Conservation (phyloP, 1,140 invertebrate genomes). For the silkworm (Bombyx mori) region DNA sequence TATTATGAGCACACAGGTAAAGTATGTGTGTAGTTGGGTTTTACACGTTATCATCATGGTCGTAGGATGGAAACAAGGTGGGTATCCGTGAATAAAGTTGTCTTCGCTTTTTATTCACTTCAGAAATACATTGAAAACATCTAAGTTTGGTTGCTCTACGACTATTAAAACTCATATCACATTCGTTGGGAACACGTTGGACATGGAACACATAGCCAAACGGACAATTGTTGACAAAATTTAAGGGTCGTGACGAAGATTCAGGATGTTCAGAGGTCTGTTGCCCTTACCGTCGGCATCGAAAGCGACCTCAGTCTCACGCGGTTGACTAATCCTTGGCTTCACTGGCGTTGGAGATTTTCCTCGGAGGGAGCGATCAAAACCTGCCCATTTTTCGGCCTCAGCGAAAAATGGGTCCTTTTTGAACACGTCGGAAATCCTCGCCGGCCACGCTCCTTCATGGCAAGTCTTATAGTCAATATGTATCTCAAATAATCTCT, state of each 20-base stretch:
- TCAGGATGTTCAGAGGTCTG: constrained; percentile 38
- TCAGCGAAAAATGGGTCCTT: constrained; percentile 68
- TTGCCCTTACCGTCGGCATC: constrained; percentile 78
- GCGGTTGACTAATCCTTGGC: constrained; percentile 75
- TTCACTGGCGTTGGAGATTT: constrained; percentile 78
- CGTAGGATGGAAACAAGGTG: no score
- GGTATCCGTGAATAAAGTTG: constrained; percentile 41
- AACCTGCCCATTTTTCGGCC: constrained; percentile 65
- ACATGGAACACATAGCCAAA: constrained; percentile 11
- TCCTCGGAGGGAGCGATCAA: constrained; percentile 69
- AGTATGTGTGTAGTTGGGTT: no score
- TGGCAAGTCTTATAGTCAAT: constrained; percentile 60
- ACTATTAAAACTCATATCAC: no score
- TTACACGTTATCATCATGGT: no score
- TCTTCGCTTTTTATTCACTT: constrained; percentile 35
- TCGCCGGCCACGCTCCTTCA: constrained; percentile 60
- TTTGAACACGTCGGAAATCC: constrained; percentile 59
- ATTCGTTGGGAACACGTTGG: not conserved
- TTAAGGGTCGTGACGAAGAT: constrained; percentile 48
- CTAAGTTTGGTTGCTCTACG: no score
- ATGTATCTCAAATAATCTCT: constrained; percentile 27
- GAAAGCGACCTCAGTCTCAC: constrained; percentile 77
- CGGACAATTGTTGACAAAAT: constrained; percentile 6
- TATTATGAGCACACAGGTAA: no score
- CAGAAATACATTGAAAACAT: constrained; percentile 9